Percentiles rank a stretch among this genome's conserved stretches.
phyloP scores from a whole-genome alignment of 2,113 vertebrate species.

The Atherinomorus stipes region DNA sequence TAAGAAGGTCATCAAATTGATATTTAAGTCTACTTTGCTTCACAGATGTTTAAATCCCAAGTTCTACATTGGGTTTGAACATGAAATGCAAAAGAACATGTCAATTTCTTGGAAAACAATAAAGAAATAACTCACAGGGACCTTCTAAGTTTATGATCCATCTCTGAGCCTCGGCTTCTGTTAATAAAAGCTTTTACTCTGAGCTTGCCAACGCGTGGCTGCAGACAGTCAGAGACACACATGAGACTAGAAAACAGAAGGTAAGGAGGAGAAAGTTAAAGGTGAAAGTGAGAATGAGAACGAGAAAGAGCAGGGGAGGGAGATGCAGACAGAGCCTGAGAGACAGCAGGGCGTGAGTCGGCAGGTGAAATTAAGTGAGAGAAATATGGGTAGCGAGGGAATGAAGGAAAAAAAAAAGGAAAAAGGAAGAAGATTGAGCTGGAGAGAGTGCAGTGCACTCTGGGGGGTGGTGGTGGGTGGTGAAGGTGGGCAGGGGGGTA shows the following conservation, averaged over 20 bases:
- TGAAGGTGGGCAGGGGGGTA: conserved; percentile 24
- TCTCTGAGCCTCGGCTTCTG: conserved; percentile 61
- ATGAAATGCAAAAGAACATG: conserved; percentile 52
- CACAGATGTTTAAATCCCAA: conserved; percentile 15
- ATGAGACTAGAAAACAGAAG: conserved; percentile 4
- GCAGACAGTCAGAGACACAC: conserved; percentile 15
- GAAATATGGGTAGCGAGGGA: conserved; percentile 32
- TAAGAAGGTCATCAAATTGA: background rate
- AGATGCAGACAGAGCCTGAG: conserved; percentile 19
- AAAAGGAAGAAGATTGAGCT: conserved; percentile 40
- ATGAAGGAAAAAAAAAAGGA: conserved; percentile 15
- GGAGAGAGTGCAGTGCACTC: conserved; percentile 49
- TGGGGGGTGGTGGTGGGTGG: conserved; percentile 29
- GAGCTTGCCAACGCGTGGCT: conserved; percentile 52
- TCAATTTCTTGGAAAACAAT: conserved; percentile 42
- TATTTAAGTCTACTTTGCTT: background rate
- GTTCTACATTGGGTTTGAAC: conserved; percentile 35
- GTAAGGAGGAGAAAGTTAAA: conserved; percentile 34
- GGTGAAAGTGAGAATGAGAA: conserved; percentile 26
- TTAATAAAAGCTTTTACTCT: conserved; percentile 63
- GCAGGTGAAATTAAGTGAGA: conserved; percentile 43
- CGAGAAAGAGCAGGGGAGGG: conserved; percentile 2
- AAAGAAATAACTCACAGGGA: conserved; percentile 34
- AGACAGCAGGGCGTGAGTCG: conserved; percentile 20
- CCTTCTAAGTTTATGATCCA: conserved; percentile 59